Conservation (phyloP, 2,888 invertebrate species). For the Helleia helle region DNA sequence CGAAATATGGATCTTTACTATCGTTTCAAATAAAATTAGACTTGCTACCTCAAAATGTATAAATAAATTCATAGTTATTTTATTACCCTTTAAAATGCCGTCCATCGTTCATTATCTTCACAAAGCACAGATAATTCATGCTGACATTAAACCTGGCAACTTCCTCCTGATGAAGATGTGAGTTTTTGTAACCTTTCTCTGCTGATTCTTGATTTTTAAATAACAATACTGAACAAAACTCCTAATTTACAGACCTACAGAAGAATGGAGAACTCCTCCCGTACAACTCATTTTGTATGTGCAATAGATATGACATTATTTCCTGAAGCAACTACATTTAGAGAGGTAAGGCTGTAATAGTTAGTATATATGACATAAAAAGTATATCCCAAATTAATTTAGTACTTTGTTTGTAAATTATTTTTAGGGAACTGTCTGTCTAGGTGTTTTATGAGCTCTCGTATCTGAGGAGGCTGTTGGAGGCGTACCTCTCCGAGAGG, state of each 20-base stretch:
- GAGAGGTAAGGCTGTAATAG: conserved; percentile 65
- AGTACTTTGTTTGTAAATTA: too few relatives aligned
- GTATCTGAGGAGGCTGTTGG: too few relatives aligned
- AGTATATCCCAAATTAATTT: too few relatives aligned
- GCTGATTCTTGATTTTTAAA: conserved; percentile 1
- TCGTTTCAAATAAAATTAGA: conserved; percentile 82
- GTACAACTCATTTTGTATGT: conserved; percentile 92
- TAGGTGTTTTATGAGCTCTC: too few relatives aligned
- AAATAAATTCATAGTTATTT: conserved; percentile 82
- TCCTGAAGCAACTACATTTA: conserved; percentile 84
- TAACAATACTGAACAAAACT: neutral
- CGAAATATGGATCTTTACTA: conserved; percentile 86
- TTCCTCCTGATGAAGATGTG: conserved; percentile 85
- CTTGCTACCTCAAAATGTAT: conserved; percentile 79
- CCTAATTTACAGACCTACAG: conserved; percentile 65
- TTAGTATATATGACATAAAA: conserved; percentile 2
- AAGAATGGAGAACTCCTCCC: conserved; percentile 77
- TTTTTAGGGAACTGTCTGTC: too few relatives aligned
- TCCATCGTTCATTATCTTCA: conserved; percentile 90
- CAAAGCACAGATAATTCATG: conserved; percentile 91
- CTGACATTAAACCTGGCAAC: conserved; percentile 97
- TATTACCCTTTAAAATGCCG: conserved; percentile 87
- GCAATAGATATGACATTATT: conserved; percentile 94
- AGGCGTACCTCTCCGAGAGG: too few relatives aligned
- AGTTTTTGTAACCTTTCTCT: conserved; percentile 41